phyloP scores from a whole-genome alignment of 2,888 invertebrate genomes.

The Parnassius orleans region DNA sequence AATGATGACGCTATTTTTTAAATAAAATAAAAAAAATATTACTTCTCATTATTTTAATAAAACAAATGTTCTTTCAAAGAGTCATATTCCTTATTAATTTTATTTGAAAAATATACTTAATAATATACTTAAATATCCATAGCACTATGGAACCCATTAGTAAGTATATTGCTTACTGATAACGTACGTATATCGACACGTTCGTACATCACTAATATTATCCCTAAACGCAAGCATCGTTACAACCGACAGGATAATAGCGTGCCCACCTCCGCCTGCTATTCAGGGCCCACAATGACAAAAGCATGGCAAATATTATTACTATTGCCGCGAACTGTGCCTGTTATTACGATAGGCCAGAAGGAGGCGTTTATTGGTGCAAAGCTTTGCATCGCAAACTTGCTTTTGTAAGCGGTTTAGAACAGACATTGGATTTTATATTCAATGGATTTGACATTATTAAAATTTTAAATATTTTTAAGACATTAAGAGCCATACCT shows the following conservation, averaged over 20 bases:
- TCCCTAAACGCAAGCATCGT: conserved; percentile 48
- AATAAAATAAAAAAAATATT: no score
- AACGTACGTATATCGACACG: conserved; percentile 2
- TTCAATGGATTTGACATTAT: no score
- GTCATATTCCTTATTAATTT: no score
- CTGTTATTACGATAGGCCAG: conserved; percentile 61
- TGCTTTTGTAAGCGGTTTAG: conserved; percentile 17
- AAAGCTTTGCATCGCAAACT: conserved; percentile 25
- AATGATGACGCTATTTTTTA: no score
- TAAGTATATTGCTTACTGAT: no score
- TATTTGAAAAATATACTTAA: no score
- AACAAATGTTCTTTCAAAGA: no score
- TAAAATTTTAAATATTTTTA: no score
- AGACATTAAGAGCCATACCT: no score
- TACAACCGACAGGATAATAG: conserved; percentile 63
- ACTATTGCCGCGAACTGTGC: conserved; percentile 49
- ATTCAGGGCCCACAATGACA: conserved; percentile 71
- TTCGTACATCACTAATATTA: conserved; percentile 44
- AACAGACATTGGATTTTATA: not conserved
- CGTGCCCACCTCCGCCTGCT: conserved; percentile 67
- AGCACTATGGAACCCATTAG: no score
- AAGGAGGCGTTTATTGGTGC: conserved; percentile 41
- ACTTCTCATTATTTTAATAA: no score
- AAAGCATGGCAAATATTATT: conserved; percentile 76
- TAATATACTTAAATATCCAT: no score